Percentiles rank a stretch among this genome's conserved stretches.
Conservation (phyloP, 1,140 invertebrate genomes). For the Drosophila tani region DNA sequence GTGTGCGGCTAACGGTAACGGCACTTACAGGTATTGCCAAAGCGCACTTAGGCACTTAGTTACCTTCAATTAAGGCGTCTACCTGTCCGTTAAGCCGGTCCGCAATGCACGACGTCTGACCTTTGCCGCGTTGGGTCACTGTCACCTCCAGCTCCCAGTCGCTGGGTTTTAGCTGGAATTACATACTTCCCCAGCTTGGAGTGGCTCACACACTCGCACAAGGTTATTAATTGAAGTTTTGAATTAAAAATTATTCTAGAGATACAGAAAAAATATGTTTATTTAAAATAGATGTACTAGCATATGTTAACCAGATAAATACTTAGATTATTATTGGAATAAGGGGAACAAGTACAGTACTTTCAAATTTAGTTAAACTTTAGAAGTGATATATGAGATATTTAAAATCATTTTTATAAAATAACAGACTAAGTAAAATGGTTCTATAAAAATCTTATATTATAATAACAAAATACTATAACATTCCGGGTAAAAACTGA, state of each 20-base stretch:
- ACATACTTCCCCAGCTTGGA: not conserved
- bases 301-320: not conserved
- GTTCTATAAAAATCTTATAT: not conserved
- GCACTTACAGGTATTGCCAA: conserved; percentile 54
- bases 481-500: not conserved
- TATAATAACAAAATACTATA: not conserved
- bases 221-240: conserved; percentile 14
- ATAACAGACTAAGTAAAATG: not conserved
- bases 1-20: conserved; percentile 34
- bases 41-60: conserved; percentile 48
- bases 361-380: no score
- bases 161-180: conserved; percentile 28
- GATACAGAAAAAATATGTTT: not conserved
- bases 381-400: no score
- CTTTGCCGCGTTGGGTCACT: conserved; percentile 71
- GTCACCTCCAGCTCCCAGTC: conserved; percentile 25
- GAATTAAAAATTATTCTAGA: not conserved
- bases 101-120: conserved; percentile 66
- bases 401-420: not conserved
- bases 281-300: not conserved
- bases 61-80: conserved; percentile 55
- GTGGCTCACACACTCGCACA: conserved; percentile 9
- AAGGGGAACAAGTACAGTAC: no score
- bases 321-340: not conserved
- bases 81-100: conserved; percentile 67